Evolutionary conservation across 1,140 invertebrate species (phyloP).

Genomic region (Ooceraea biroi): DNA sequence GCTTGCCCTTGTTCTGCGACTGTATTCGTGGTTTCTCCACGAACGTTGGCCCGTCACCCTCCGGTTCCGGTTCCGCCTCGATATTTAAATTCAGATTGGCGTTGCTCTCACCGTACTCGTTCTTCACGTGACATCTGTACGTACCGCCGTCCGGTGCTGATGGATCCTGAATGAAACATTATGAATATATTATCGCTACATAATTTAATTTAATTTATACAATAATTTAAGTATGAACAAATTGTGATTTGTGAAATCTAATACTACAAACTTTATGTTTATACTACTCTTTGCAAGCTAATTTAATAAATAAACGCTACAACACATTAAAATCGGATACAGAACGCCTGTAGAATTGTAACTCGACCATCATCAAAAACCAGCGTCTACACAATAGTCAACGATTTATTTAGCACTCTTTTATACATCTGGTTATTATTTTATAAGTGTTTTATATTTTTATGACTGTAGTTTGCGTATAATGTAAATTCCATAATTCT

Average conservation of each 20-base stretch:
- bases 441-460: no score
- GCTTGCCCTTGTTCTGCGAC: conserved; percentile 97
- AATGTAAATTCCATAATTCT: no score
- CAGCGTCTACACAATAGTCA: no score
- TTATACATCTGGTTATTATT: no score
- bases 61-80: conserved; percentile 96
- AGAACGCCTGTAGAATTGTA: no score
- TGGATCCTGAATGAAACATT: conserved; percentile 91
- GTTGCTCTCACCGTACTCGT: conserved; percentile 98
- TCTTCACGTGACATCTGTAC: conserved; percentile 98
- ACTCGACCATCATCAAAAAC: no score
- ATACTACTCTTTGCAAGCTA: no score
- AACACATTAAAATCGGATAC: no score
- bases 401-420: no score
- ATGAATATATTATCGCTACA: neutral
- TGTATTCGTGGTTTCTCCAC: conserved; percentile 98
- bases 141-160: conserved; percentile 97
- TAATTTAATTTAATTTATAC: neutral
- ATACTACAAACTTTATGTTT: neutral
- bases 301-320: no score
- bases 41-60: conserved; percentile 98
- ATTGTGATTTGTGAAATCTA: neutral
- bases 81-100: conserved; percentile 99
- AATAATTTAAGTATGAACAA: neutral
- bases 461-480: no score